Evolutionary conservation across 2,797 vertebrate genomes (phyloP).

Genomic region (Fundulus diaphanus): DNA sequence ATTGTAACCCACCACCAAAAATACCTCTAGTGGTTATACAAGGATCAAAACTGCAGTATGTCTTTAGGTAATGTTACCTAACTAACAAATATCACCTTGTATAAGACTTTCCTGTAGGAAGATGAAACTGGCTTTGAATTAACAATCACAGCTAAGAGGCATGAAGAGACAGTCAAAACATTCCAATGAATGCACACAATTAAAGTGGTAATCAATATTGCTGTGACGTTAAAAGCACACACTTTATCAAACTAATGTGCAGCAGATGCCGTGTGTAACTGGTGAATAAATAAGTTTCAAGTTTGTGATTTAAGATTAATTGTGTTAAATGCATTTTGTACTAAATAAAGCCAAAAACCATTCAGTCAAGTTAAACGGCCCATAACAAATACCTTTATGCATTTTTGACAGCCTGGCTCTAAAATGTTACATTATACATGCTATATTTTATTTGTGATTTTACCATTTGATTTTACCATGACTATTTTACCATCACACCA

Average conservation of each 20-base stretch:
- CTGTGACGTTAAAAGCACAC: neutral
- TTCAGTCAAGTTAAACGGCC: neutral
- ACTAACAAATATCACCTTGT: no score
- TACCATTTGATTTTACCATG: neutral
- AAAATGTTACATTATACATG: neutral
- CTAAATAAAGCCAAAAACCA: neutral
- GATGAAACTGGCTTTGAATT: no score
- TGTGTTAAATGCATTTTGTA: neutral
- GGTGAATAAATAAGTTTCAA: neutral
- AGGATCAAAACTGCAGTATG: no score
- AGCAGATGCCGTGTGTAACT: neutral
- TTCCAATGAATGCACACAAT: neutral
- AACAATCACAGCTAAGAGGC: no score
- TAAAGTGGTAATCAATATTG: neutral
- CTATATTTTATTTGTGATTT: neutral
- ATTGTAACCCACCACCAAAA: no score
- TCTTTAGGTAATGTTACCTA: no score
- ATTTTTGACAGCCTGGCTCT: neutral
- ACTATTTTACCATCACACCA: neutral
- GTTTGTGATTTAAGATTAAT: neutral
- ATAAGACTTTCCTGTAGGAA: no score
- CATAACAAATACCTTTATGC: neutral
- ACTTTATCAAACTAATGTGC: neutral
- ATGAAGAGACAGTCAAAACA: neutral
- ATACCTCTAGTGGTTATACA: no score